Evolutionary conservation across 2,797 vertebrate genomes (phyloP).

Genomic region (Carduelis carduelis): DNA sequence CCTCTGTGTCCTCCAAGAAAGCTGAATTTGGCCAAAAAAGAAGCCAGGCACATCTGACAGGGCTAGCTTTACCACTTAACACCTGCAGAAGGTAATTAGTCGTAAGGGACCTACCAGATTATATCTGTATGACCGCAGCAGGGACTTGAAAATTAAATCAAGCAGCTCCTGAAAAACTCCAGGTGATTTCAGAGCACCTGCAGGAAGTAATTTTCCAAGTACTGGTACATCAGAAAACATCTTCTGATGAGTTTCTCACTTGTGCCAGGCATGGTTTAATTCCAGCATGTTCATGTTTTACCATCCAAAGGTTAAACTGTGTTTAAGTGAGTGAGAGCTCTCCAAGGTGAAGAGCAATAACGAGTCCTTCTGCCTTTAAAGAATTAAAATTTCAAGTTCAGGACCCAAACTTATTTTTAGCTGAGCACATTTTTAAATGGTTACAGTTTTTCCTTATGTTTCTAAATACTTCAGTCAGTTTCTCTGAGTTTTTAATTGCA

Average conservation of each 20-base stretch:
- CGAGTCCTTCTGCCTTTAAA: not conserved
- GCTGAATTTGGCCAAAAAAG: not conserved
- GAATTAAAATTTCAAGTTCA: not conserved
- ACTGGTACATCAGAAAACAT: not conserved
- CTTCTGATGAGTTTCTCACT: not conserved
- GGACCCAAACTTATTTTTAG: not conserved
- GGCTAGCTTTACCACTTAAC: not conserved
- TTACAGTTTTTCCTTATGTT: not conserved
- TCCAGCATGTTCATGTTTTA: not conserved
- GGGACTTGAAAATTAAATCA: slow-evolving; percentile 51
- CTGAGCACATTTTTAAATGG: not conserved
- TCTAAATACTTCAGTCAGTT: not conserved
- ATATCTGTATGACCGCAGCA: not conserved
- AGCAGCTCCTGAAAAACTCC: not conserved
- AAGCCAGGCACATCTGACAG: not conserved
- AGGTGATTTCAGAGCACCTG: slow-evolving; percentile 31
- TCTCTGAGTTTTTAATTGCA: slow-evolving; percentile 21
- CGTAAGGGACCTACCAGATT: not conserved
- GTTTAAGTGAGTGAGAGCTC: not conserved
- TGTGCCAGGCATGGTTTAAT: not conserved
- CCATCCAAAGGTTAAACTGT: not conserved
- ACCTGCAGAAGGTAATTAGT: slow-evolving; percentile 30
- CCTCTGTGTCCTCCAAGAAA: not conserved
- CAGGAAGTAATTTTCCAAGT: slow-evolving; percentile 39
- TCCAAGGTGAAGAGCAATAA: not conserved